These are phyloP conservation scores for Muraenolepis orangiensis DNA, from an alignment of 2,797 vertebrate genomes.

Conservation along the genomic window DNA sequence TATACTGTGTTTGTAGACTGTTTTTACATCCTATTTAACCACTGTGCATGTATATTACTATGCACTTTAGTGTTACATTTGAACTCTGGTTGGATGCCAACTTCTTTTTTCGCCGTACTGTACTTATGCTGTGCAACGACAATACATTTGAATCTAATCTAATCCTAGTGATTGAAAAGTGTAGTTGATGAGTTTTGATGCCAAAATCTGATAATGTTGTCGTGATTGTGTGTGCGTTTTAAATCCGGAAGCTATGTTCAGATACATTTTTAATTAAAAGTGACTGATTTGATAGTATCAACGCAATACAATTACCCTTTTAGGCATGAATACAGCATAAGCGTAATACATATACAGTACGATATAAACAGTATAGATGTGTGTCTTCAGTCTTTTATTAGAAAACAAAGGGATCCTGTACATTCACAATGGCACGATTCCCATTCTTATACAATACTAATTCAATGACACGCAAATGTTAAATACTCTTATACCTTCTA, in stretches of 20 bases:
- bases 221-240: too few relatives aligned
- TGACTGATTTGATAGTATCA: not conserved
- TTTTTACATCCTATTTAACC: too few relatives aligned
- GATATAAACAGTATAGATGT: conserved; percentile 8
- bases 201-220: not conserved
- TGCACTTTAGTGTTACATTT: too few relatives aligned
- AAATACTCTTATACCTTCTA: conserved; percentile 67
- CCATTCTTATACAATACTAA: conserved; percentile 65
- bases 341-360: not conserved
- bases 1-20: too few relatives aligned
- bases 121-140: too few relatives aligned
- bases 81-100: too few relatives aligned
- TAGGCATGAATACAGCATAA: not conserved
- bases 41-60: too few relatives aligned
- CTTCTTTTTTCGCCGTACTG: too few relatives aligned
- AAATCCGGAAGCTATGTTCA: not conserved
- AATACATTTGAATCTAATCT: too few relatives aligned
- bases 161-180: too few relatives aligned
- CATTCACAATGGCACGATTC: conserved; percentile 67
- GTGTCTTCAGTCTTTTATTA: conserved; percentile 68
- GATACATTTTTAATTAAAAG: not conserved
- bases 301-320: not conserved
- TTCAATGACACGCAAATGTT: conserved; percentile 63
- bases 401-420: conserved; percentile 68
- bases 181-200: too few relatives aligned